phyloP scores from a whole-genome alignment of 2,113 vertebrate genomes.

The Anoura caudifer region DNA sequence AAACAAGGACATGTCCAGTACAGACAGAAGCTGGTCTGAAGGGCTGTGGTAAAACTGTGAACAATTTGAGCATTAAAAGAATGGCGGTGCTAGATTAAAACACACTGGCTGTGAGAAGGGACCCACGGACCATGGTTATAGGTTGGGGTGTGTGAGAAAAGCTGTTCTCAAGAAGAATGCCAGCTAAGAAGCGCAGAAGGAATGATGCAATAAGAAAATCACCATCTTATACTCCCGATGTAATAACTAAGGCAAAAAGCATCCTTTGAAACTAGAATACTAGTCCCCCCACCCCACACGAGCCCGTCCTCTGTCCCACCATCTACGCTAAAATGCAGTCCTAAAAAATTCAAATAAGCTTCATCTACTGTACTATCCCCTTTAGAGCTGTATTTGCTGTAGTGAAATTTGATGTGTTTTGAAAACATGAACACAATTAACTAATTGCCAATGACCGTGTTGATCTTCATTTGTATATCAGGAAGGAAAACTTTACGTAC shows the following conservation, averaged over 20 bases:
- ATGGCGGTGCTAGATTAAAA: neutral
- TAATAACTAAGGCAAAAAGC: neutral
- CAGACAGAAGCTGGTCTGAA: neutral
- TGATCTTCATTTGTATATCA: neutral
- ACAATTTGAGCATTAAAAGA: neutral
- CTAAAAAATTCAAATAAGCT: neutral
- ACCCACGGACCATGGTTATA: neutral
- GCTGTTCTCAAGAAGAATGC: neutral
- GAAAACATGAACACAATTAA: neutral
- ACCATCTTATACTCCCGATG: neutral
- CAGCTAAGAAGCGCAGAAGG: neutral
- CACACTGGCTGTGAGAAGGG: neutral
- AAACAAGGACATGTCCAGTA: neutral
- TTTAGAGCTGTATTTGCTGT: neutral
- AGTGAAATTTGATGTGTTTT: neutral
- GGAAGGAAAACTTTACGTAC: neutral
- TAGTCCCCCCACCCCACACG: fast-evolving
- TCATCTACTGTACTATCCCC: neutral
- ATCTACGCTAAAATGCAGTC: neutral
- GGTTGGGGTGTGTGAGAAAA: too few relatives aligned
- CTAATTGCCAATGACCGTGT: neutral
- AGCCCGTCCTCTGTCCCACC: neutral
- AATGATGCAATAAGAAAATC: neutral
- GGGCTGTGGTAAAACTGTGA: neutral
- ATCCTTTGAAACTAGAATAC: neutral